Base-by-base conservation (phyloP, 2,113 vertebrate genomes). In the Eubucco bourcierii region DNA sequence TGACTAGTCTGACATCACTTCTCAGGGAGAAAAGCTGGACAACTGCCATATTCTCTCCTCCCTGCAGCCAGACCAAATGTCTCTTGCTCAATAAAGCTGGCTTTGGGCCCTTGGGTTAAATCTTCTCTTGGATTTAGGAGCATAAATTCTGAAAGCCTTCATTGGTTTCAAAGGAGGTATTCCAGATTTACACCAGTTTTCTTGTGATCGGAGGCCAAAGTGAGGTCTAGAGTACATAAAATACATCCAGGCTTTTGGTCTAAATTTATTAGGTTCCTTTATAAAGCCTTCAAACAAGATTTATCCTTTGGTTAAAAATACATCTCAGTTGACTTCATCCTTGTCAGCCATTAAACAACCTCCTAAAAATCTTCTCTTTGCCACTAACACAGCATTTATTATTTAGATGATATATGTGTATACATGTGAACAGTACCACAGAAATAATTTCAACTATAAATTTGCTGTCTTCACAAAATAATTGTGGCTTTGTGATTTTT, bases 11-110 rank as follows among this genome's bases (percentile, higher is more conserved):
- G 72, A 83, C 76, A 80, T 61, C 61, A 15, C 44, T 77, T 83
- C 44, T 59, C 74, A 84, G 80, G 94, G 46, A 82, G 63, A 52
- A 85, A 70, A 66, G 20, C 59, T 89, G 91, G 81, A 46, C 81
- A 89, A 55, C 73, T 95, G 82, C 90, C 93, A 85, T 20, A 41
- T 70, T 31, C 73, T 86, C 9, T 85, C 27, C 34, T 44, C 63
- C 73, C 82, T 76, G 72, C 82, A 86, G 87, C 72, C 87, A 88
- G 55, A 78, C 94, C 92, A 95, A 92, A 95, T 93, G 94, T 75
- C 87, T 90, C 44, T 61, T 71, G 80, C 87, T 91, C 50, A 10
- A 1, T 44, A 89, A 79, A 81, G 66, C 80, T 88, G 80, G 72
- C 76, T 87, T 60, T 44, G 46, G 63, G 61, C 71, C 68, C 53